A percentile compares a stretch with the other conserved stretches of the same genome.
Evolutionary conservation across 2,888 invertebrate genomes (phyloP).

Genomic region (Noctua janthe): DNA sequence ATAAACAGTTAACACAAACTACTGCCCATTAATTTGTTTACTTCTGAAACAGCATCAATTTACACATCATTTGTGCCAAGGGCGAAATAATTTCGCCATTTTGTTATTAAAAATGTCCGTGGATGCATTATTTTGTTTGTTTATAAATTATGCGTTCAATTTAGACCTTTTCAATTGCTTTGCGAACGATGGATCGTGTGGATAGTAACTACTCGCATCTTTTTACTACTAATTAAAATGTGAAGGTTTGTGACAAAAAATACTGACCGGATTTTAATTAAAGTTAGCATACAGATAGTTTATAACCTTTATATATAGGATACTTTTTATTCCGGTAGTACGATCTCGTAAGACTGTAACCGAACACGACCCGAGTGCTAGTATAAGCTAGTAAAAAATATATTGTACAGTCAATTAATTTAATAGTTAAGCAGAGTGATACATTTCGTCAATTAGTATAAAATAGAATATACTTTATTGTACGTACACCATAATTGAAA

Average conservation of each 20-base stretch:
- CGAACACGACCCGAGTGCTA: background rate
- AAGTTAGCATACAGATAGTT: background rate
- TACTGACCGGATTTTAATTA: background rate
- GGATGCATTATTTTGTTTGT: background rate
- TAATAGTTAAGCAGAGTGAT: background rate
- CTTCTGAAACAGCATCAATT: slow-evolving; percentile 48
- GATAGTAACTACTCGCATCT: background rate
- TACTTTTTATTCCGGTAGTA: background rate
- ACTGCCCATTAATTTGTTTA: slow-evolving; percentile 58
- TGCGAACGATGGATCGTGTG: background rate
- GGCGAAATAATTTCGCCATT: slow-evolving; percentile 45
- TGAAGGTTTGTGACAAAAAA: background rate
- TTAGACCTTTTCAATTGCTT: background rate
- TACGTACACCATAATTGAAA: too few species aligned
- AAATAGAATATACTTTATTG: too few species aligned
- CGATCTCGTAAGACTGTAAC: background rate
- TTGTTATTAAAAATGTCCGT: slow-evolving; percentile 27
- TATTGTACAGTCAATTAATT: background rate
- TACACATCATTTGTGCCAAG: slow-evolving; percentile 54
- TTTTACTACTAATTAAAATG: background rate
- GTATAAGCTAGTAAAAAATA: background rate
- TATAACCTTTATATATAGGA: background rate
- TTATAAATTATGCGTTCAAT: background rate
- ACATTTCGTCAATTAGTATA: background rate
- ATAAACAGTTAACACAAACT: slow-evolving; percentile 56